Evolutionary conservation across 2,113 vertebrate species (phyloP).

Genomic region (Ophiodon elongatus): DNA sequence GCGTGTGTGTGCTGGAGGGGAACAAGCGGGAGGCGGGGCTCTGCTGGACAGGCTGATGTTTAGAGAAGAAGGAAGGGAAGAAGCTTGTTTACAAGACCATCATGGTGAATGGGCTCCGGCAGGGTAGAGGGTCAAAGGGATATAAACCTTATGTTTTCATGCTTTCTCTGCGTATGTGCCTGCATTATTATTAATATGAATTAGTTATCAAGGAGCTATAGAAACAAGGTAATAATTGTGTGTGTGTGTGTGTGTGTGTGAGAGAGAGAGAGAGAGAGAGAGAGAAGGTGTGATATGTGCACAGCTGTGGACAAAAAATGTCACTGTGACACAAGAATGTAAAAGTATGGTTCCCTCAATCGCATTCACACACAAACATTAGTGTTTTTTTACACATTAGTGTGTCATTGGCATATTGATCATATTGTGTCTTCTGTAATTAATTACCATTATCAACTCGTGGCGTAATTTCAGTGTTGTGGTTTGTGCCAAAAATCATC

Average conservation of each 20-base stretch:
- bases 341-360: constrained; percentile 16
- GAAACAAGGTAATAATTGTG: neutral
- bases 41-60: constrained; percentile 68
- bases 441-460: neutral
- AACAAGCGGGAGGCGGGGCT: constrained; percentile 48
- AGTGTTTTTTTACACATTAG: constrained; percentile 16
- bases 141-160: constrained; percentile 51
- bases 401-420: constrained; percentile 4
- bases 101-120: constrained; percentile 45
- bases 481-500: neutral
- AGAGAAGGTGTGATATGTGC: constrained; percentile 40
- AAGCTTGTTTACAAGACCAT: constrained; percentile 62
- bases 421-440: neutral
- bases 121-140: constrained; percentile 53
- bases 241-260: constrained; percentile 39
- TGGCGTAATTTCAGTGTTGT: neutral
- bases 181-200: neutral
- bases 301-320: constrained; percentile 63
- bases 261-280: neutral
- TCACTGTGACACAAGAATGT: constrained; percentile 1
- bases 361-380: constrained; percentile 10
- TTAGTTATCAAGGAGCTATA: neutral
- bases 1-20: constrained; percentile 38
- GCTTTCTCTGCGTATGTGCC: neutral
- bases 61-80: constrained; percentile 59